Base-by-base conservation (phyloP, 2,888 invertebrate genomes). In the Synergus japonicus region DNA sequence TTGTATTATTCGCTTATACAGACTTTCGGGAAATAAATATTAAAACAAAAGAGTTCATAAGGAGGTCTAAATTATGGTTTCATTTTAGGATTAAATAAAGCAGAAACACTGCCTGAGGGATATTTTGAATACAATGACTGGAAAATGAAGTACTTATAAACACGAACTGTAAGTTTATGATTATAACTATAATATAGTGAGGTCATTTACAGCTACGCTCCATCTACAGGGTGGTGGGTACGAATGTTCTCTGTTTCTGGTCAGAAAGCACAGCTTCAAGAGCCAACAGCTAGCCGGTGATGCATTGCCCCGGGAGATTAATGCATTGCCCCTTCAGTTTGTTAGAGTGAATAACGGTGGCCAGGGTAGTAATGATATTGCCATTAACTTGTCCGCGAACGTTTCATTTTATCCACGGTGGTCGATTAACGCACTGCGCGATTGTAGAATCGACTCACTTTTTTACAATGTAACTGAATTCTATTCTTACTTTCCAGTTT, bases 291-390 rank as follows among this genome's bases (percentile, higher is more conserved):
- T 73, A 41, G 78, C 77, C 83, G 84, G 88, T 90, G 90, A 90
- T 90, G 89, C 88, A 91, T 90, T 87, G 87, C 86, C 87, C 83
- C 87, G 86, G 78, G 86, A 90, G 89, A 90, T 90, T 90, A 90
- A 91, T 90, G 90, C 86, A 88, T 89, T 85, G 85, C 85, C 85
- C 83, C 83, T 85, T 86, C 90, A 88, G 88, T 90, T 90, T 89
- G 89, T 89, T 89, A 85, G 86, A 87, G 87, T 86, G 90, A 91
- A 89, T 89, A 91, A 90, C 89, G 89, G 83, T 83, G 86, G 82
- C 83, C 83, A 77, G 83, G 83, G 86, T 86, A 88, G 88, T 90
- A 90, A 90, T 89, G 89, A 90, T 90, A 90, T 89, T 86, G 86
- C 88, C 89, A 87, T 91, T 90, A 91, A 90, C 87, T 89, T 88